Evolutionary conservation across 2,113 vertebrate genomes (phyloP).

Genomic region (Microcebus jonahi): DNA sequence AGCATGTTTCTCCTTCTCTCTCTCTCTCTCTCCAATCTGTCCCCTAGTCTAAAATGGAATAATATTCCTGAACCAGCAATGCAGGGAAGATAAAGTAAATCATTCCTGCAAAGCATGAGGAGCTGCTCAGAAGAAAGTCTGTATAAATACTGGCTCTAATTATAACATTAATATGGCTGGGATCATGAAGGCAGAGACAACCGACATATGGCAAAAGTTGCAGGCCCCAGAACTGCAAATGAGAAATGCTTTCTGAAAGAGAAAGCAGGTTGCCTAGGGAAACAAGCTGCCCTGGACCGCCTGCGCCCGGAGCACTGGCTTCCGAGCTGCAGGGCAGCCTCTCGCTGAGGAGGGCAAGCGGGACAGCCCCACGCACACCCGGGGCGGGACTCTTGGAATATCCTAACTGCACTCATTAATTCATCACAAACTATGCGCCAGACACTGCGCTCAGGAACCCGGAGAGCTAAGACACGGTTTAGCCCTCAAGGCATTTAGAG

Average conservation of each 20-base stretch:
- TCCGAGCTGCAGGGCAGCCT: background rate
- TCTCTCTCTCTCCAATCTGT: constrained; percentile 4
- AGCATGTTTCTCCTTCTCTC: background rate
- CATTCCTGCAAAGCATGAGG: background rate
- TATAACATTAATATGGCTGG: constrained; percentile 73
- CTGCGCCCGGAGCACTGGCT: background rate
- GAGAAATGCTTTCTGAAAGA: constrained; percentile 50
- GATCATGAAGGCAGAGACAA: constrained; percentile 66
- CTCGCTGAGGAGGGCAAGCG: no score
- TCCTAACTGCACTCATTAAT: background rate
- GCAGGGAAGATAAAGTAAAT: constrained; percentile 15
- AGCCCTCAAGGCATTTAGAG: background rate
- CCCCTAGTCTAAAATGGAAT: constrained; percentile 41
- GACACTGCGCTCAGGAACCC: fast-evolving
- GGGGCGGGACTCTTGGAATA: background rate
- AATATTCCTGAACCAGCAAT: background rate
- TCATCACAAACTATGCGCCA: background rate
- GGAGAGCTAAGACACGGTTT: fast-evolving
- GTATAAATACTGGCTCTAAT: constrained; percentile 72
- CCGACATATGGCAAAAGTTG: constrained; percentile 69
- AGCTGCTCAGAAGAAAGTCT: constrained; percentile 49
- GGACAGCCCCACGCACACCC: no score
- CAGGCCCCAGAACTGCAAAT: constrained; percentile 65
- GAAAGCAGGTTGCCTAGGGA: constrained; percentile 66
- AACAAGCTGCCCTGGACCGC: constrained; percentile 24